Evolutionary conservation across 2,888 invertebrate species (phyloP).

Genomic region (Oxytorus armatus): DNA sequence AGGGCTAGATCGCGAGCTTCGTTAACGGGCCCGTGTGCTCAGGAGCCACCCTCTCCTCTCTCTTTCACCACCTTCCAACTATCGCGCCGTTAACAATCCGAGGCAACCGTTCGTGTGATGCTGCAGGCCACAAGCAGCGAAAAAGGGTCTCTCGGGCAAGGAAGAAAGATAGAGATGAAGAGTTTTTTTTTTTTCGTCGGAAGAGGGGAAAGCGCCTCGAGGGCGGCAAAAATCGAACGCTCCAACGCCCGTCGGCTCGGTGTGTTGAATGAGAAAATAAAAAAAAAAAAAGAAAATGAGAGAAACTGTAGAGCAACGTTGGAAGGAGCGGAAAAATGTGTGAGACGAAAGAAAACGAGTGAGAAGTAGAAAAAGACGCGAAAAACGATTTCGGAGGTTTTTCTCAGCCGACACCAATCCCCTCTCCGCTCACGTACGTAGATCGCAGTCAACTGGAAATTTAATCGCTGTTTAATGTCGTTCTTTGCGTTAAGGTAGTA

Average conservation of each 20-base stretch:
- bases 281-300: slow-evolving; percentile 19
- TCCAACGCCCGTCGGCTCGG: slow-evolving; percentile 61
- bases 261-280: slow-evolving; percentile 34
- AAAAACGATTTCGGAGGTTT: not conserved
- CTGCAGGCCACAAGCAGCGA: slow-evolving; percentile 36
- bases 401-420: not conserved
- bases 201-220: slow-evolving; percentile 45
- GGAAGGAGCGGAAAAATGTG: slow-evolving; percentile 6
- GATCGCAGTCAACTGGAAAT: slow-evolving; percentile 53
- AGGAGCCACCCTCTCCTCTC: not conserved
- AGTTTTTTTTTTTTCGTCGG: slow-evolving; percentile 49
- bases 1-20: slow-evolving; percentile 28
- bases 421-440: not conserved
- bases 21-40: slow-evolving; percentile 48
- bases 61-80: not conserved
- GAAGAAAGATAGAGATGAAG: slow-evolving; percentile 38
- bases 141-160: slow-evolving; percentile 7
- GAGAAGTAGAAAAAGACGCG: not conserved
- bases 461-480: slow-evolving; percentile 58
- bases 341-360: not conserved
- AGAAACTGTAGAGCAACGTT: slow-evolving; percentile 18
- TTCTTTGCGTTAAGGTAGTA: slow-evolving; percentile 6
- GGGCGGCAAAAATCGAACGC: slow-evolving; percentile 69
- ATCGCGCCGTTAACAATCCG: slow-evolving; percentile 58
- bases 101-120: slow-evolving; percentile 45